These are phyloP conservation scores for Globodera ellingtonae DNA, from an alignment of 1,140 invertebrate species.

Conservation along the genomic window DNA sequence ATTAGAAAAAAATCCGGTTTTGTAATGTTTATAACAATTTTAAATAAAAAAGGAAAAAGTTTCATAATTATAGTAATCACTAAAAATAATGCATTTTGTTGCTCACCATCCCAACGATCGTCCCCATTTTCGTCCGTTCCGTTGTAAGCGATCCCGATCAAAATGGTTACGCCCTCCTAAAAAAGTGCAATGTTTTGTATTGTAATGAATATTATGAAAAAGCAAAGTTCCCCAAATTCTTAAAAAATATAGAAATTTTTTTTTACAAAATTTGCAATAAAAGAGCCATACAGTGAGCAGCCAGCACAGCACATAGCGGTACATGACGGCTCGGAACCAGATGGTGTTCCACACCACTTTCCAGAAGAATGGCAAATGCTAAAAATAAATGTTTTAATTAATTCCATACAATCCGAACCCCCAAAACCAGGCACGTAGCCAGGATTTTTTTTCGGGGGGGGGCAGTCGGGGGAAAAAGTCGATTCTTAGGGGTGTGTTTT, in stretches of 20 bases:
- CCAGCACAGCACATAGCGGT: slow-evolving; percentile 59
- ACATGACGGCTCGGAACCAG: slow-evolving; percentile 67
- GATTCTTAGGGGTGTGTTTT: no score
- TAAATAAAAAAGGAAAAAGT: no score
- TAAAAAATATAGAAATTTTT: no score
- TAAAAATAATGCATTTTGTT: no score
- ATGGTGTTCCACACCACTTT: slow-evolving; percentile 66
- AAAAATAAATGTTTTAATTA: slow-evolving; percentile 36
- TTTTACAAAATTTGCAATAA: no score
- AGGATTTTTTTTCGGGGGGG: no score
- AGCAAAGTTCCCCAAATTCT: no score
- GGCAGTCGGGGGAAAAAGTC: no score
- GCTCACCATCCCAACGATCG: slow-evolving; percentile 65
- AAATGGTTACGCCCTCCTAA: slow-evolving; percentile 67
- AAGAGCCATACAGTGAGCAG: slow-evolving; percentile 45
- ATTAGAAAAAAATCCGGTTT: neutral
- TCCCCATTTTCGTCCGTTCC: slow-evolving; percentile 66
- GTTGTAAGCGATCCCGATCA: slow-evolving; percentile 67
- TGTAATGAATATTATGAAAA: no score
- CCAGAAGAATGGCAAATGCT: slow-evolving; percentile 63
- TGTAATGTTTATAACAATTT: neutral
- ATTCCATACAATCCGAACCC: neutral
- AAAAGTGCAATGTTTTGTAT: slow-evolving; percentile 20
- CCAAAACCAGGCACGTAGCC: no score
- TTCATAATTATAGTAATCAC: no score